Base-by-base conservation (phyloP, 1,140 invertebrate species). In the Drosophila insularis region DNA sequence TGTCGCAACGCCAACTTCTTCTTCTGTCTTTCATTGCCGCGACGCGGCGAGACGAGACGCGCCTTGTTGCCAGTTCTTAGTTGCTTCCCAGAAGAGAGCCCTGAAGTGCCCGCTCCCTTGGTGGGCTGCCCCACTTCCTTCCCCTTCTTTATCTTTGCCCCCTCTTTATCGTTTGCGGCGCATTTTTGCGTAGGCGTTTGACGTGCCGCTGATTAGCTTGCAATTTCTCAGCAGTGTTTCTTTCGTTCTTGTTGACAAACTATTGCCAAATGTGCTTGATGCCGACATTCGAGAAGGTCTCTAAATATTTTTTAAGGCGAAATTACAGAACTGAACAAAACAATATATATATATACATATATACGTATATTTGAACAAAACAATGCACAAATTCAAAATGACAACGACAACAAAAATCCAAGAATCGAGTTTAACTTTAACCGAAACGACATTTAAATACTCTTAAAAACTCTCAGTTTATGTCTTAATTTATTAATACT, bases 141-240 rank as follows among this genome's bases (percentile, higher is more conserved):
- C 17, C 17, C 17, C 17, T 21, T 4, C 23, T 32, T 32, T 46
- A 19, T 46, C 17, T 46, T 2, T 46, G 2, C 2, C 43, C 8
- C 17, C 19, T 11, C 43, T n/a, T 10, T 27, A 27, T 27, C 27
- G 2, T 2, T 50, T 53, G 7, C 13, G 40, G 67, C 65, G 31
- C 65, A 81, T 73, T 81, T 76, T 50, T 64, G 82, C 71, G 81
- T 86, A 43, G 81, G 81, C 82, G 81, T 78, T 75, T 80, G 78
- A 81, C 68, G 72, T 81, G 65, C 81, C 80, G 76, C 78, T 86
- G 82, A 86, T 87, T 87, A 82, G 82, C 71, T 68, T 46, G 74
- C 78, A 71, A 31, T 78, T 27, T 64, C 46, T 35, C 53, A 21
- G 53, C 53, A 27, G 43, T 10, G n/a, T 14, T 27, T 54, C 55